phyloP scores from a whole-genome alignment of 2,113 vertebrate species.

The Cyanistes caeruleus region DNA sequence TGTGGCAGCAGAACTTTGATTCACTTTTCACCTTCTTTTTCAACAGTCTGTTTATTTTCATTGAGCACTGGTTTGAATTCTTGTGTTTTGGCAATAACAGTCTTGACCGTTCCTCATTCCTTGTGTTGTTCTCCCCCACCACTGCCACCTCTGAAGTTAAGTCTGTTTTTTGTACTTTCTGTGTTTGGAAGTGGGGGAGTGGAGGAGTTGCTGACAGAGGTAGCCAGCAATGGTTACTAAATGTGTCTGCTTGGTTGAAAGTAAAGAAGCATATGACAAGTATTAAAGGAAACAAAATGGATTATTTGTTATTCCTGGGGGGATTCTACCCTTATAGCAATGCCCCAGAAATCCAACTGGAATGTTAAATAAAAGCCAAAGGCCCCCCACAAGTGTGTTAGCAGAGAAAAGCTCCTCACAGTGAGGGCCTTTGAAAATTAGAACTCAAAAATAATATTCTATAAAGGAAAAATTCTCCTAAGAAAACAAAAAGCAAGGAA shows the following conservation, averaged over 20 bases:
- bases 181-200: conserved; percentile 51
- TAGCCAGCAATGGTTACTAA: conserved; percentile 7
- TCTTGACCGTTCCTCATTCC: conserved; percentile 14
- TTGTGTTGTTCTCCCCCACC: conserved; percentile 36
- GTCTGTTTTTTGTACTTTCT: conserved; percentile 62
- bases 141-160: conserved; percentile 46
- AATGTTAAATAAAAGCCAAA: conserved; percentile 66
- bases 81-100: conserved; percentile 55
- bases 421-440: conserved; percentile 62
- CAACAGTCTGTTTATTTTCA: conserved; percentile 44
- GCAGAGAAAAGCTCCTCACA: conserved; percentile 37
- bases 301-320: conserved; percentile 43
- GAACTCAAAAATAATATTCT: conserved; percentile 58
- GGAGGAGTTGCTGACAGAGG: conserved; percentile 16
- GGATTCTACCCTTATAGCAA: conserved; percentile 48
- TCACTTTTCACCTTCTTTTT: conserved; percentile 37
- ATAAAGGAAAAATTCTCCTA: conserved; percentile 14
- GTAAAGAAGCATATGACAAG: conserved; percentile 23
- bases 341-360: conserved; percentile 56
- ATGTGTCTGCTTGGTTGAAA: conserved; percentile 18
- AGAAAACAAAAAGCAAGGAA: conserved; percentile 49
- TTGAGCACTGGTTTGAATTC: conserved; percentile 18
- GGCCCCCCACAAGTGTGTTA: conserved; percentile 18
- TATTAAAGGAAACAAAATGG: conserved; percentile 40
- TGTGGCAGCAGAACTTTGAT: neutral